A percentile compares a stretch with the other conserved stretches of the same genome.
Evolutionary conservation across 2,797 vertebrate genomes (phyloP).

Genomic region (Poeciliopsis gracilis): DNA sequence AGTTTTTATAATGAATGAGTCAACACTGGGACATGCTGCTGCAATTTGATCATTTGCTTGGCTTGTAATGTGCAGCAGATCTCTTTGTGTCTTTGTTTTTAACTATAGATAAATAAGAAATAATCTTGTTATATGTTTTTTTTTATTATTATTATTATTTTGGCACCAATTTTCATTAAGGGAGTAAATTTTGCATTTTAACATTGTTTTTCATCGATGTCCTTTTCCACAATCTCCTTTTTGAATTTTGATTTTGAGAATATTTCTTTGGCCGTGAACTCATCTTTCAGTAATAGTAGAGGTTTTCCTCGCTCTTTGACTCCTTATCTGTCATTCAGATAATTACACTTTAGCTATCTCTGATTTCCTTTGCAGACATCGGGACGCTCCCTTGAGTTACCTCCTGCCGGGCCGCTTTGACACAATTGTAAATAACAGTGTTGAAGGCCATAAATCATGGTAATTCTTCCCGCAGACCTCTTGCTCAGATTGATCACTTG

Average conservation of each 20-base stretch:
- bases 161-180: conserved; percentile 2
- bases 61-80: conserved; percentile 17
- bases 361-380: conserved; percentile 52
- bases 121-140: not conserved
- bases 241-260: conserved; percentile 5
- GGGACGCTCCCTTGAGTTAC: conserved; percentile 38
- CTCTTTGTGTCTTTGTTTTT: conserved; percentile 2
- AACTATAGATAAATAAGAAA: not conserved
- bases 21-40: conserved; percentile 42
- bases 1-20: conserved; percentile 50
- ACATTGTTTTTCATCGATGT: not conserved
- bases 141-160: not conserved
- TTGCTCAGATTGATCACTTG: conserved; percentile 56
- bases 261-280: conserved; percentile 8
- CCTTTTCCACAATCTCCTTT: conserved; percentile 13
- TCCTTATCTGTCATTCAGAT: conserved; percentile 31
- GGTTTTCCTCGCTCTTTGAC: conserved; percentile 22
- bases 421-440: conserved; percentile 62
- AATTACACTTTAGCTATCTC: conserved; percentile 61
- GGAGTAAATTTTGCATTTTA: not conserved
- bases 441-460: conserved; percentile 58
- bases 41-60: conserved; percentile 50
- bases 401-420: conserved; percentile 40
- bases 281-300: conserved; percentile 22
- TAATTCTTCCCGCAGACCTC: conserved; percentile 50